phyloP scores from a whole-genome alignment of 2,888 invertebrate species.

The Tipula vernalis region DNA sequence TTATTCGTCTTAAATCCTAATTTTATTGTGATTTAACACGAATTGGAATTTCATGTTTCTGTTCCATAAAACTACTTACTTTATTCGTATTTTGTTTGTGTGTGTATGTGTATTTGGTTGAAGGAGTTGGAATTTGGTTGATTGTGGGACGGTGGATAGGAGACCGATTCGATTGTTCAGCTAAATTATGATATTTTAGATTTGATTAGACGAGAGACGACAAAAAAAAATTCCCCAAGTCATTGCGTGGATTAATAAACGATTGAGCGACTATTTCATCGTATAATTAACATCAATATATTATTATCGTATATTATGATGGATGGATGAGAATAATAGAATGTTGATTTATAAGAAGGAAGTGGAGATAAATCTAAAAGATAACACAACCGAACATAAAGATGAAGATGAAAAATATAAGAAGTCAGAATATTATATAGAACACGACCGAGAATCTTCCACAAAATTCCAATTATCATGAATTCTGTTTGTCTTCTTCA shows the following conservation, averaged over 20 bases:
- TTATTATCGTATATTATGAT: too few species aligned
- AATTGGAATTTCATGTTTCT: neutral
- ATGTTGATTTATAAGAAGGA: neutral
- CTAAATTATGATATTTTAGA: neutral
- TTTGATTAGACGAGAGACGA: neutral
- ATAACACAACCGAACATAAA: neutral
- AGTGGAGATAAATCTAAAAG: neutral
- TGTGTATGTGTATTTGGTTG: too few species aligned
- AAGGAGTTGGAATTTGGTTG: too few species aligned
- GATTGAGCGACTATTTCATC: neutral
- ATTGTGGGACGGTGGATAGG: neutral
- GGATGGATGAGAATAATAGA: neutral
- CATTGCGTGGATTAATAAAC: neutral
- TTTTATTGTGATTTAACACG: slow-evolving; percentile 4
- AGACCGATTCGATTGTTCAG: neutral
- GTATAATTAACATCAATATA: neutral
- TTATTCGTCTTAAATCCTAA: neutral
- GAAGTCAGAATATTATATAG: neutral
- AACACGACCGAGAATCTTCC: neutral
- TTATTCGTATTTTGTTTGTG: too few species aligned
- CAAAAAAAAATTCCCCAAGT: neutral
- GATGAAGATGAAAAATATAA: neutral
- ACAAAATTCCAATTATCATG: neutral
- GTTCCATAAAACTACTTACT: neutral
- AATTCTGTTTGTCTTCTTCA: neutral